Conservation (phyloP, 2,113 vertebrate genomes). For the Alces alces region DNA sequence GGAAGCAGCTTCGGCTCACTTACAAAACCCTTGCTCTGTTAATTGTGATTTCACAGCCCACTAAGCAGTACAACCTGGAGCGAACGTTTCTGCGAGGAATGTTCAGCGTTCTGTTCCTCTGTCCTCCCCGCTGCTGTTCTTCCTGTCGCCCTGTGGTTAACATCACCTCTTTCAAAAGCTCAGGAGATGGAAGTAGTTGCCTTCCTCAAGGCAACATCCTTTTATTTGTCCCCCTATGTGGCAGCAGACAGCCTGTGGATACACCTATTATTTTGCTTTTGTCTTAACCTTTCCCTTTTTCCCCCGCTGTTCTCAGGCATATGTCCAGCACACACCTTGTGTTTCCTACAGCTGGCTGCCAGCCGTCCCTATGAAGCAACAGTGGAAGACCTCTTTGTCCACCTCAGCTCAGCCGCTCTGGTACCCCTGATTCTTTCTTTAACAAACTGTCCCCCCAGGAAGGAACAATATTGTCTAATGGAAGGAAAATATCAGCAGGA, state of each 20-base stretch:
- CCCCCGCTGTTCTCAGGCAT: background rate
- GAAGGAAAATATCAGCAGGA: constrained; percentile 6
- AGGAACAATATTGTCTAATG: background rate
- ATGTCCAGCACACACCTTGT: background rate
- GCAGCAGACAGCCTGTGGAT: background rate
- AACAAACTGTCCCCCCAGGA: background rate
- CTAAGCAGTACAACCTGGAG: constrained; percentile 74
- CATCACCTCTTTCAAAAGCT: constrained; percentile 39
- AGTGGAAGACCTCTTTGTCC: background rate
- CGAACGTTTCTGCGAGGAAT: constrained; percentile 60
- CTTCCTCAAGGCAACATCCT: background rate
- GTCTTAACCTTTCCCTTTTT: background rate
- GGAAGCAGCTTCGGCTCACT: constrained; percentile 78
- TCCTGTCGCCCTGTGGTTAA: constrained; percentile 18
- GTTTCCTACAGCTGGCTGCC: background rate
- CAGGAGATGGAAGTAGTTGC: background rate
- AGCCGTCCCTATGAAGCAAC: background rate
- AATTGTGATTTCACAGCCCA: constrained; percentile 83
- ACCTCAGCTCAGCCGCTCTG: background rate
- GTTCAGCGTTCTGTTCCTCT: constrained; percentile 32
- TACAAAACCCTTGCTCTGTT: constrained; percentile 82
- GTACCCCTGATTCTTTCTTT: background rate
- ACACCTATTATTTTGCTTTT: constrained; percentile 35
- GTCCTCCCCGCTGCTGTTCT: background rate
- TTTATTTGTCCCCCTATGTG: background rate